Conservation (phyloP, 2,797 vertebrate species). For the Phaenicophaeus curvirostris region DNA sequence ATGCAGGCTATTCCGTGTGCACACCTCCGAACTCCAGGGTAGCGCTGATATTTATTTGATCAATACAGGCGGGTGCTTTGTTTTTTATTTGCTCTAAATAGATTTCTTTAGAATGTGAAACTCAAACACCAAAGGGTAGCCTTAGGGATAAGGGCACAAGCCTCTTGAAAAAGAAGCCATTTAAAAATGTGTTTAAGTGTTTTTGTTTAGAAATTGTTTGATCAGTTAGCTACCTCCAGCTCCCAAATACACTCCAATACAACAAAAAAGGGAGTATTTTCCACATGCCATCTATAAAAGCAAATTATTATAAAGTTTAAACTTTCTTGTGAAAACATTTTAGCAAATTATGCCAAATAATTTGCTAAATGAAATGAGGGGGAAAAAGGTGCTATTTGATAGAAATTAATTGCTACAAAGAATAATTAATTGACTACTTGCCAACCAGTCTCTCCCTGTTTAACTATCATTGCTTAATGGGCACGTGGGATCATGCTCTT, state of each 20-base stretch:
- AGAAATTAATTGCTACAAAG: not conserved
- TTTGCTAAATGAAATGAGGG: not conserved
- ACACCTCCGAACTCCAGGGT: not conserved
- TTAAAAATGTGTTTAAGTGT: not conserved
- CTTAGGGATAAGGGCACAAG: not conserved
- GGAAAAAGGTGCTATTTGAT: not conserved
- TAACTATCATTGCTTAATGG: not conserved
- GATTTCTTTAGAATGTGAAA: not conserved
- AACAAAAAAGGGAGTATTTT: not conserved
- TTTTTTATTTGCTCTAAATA: not conserved
- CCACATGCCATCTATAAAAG: not conserved
- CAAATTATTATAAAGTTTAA: not conserved
- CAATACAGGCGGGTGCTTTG: not conserved
- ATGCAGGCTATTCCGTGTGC: not conserved
- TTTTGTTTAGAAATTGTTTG: not conserved
- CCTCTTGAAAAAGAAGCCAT: not conserved
- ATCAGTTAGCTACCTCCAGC: not conserved
- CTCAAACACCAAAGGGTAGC: not conserved
- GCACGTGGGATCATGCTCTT: not conserved
- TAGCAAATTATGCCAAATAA: not conserved
- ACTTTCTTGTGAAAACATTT: not conserved
- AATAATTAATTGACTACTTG: not conserved
- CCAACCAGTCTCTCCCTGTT: not conserved
- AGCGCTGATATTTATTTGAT: not conserved
- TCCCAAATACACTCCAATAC: not conserved